Evolutionary conservation across 2,888 invertebrate genomes (phyloP).

Genomic region (Pristionchus entomophagus): DNA sequence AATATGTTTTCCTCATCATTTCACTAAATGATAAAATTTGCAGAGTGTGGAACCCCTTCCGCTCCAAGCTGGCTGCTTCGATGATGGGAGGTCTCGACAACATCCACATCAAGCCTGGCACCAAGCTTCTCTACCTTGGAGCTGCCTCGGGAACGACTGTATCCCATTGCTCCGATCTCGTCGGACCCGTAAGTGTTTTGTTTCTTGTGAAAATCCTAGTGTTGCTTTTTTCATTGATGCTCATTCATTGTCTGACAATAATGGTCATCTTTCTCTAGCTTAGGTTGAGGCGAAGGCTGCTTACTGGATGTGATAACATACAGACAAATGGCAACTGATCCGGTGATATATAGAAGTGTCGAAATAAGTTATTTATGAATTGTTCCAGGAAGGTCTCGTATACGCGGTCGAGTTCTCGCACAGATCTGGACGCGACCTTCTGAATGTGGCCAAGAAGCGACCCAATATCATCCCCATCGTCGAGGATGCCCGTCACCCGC

Average conservation of each 20-base stretch:
- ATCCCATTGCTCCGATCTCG: conserved; percentile 88
- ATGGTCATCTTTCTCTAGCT: too few species aligned
- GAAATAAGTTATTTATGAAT: conserved; percentile 2
- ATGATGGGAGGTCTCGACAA: conserved; percentile 95
- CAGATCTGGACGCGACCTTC: conserved; percentile 92
- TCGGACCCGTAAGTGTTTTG: conserved; percentile 94
- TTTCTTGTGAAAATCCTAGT: too few species aligned
- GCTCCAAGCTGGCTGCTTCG: conserved; percentile 97
- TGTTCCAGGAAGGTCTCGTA: conserved; percentile 89
- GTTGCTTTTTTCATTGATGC: too few species aligned
- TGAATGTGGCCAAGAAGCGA: conserved; percentile 96
- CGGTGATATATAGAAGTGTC: too few species aligned
- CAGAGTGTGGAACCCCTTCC: conserved; percentile 98
- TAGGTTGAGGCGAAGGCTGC: too few species aligned
- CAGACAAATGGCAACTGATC: too few species aligned
- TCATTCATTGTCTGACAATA: too few species aligned
- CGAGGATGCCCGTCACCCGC: conserved; percentile 98
- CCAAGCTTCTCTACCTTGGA: conserved; percentile 93
- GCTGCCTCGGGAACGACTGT: conserved; percentile 99
- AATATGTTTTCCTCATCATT: too few species aligned
- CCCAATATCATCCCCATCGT: conserved; percentile 99
- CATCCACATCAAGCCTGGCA: conserved; percentile 94
- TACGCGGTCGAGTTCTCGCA: conserved; percentile 99
- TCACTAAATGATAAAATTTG: too few species aligned
- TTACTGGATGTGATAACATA: too few species aligned